Evolutionary conservation across 2,888 invertebrate species (phyloP).

Genomic region (Oeneis ivallda): DNA sequence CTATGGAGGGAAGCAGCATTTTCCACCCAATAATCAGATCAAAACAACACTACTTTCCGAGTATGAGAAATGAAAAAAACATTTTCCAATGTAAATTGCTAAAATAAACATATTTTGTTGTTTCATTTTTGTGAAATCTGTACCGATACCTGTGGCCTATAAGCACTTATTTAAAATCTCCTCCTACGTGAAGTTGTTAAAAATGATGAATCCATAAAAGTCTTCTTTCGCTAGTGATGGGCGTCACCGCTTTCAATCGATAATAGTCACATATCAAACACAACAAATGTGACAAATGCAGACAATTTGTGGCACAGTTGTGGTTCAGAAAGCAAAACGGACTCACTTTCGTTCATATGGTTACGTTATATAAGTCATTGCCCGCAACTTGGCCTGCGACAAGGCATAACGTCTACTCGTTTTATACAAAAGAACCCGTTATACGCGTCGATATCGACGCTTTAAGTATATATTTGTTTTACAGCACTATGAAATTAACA

Average conservation of each 20-base stretch:
- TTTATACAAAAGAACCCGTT: slow-evolving; percentile 17
- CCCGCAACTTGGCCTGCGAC: slow-evolving; percentile 41
- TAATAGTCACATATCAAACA: slow-evolving; percentile 37
- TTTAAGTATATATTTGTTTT: not conserved
- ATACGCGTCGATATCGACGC: not conserved
- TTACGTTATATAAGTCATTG: slow-evolving; percentile 56
- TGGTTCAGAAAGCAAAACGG: slow-evolving; percentile 73
- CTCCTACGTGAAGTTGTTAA: not conserved
- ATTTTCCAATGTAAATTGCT: no score
- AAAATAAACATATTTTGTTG: no score
- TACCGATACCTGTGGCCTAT: no score
- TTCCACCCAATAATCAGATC: no score
- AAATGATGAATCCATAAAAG: not conserved
- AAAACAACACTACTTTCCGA: no score
- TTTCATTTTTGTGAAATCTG: no score
- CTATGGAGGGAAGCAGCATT: no score
- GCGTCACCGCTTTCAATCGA: slow-evolving; percentile 53
- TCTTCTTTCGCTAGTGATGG: slow-evolving; percentile 25
- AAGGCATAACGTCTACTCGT: slow-evolving; percentile 2
- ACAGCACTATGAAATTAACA: not conserved
- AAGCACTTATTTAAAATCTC: no score
- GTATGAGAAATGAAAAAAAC: no score
- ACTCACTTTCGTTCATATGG: slow-evolving; percentile 63
- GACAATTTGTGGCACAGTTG: slow-evolving; percentile 51
- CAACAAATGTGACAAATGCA: slow-evolving; percentile 49